Evolutionary conservation across 2,797 vertebrate species (phyloP), one percentile per base, ranked within the genome.

Genomic region (Scomberomorus guttatus): DNA sequence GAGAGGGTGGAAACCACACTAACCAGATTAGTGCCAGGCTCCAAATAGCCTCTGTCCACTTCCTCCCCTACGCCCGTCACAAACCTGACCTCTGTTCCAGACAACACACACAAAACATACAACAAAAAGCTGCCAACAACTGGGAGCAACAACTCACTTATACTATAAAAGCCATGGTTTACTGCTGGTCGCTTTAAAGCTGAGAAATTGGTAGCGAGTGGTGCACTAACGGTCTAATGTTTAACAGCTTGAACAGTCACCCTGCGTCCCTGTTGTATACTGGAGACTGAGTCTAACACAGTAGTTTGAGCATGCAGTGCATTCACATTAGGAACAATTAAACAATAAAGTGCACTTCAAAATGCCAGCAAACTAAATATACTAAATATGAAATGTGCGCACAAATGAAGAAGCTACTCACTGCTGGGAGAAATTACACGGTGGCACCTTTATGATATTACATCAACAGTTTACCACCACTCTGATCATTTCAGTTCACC

Each of bases 11-110:
- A 92, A 91, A 90, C 87, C 89, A 79, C 90, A 74, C 81, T 89
- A 89, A 92, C 87, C 86, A 92, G 87, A 92, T 91, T 91, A 92
- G 83, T 27, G 58, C 86, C 82, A 82, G 74, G 80, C 90, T 89
- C 66, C 86, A 92, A 93, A 93, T 91, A 93, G 90, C 84, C 61
- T 80, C 58, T 22, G 25, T 92, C 89, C 80, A 80, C 86, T 90
- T 94, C 90, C 87, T 91, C 74, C 70, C 11, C 58, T 69, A 32
- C 39, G 51, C 64, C 79, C 42, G 60, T 52, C 63, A 63, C 72
- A 87, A 80, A 79, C 69, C 78, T 83, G 84, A 85, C 81, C 78
- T 87, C 82, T 74, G 48, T 75, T 69, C 56, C 78, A 68, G 51
- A 86, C 74, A 37, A 75, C 60, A 87, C n/a, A 83, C 54, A 75